Conservation (phyloP, 2,113 vertebrate genomes). For the Perca flavescens region DNA sequence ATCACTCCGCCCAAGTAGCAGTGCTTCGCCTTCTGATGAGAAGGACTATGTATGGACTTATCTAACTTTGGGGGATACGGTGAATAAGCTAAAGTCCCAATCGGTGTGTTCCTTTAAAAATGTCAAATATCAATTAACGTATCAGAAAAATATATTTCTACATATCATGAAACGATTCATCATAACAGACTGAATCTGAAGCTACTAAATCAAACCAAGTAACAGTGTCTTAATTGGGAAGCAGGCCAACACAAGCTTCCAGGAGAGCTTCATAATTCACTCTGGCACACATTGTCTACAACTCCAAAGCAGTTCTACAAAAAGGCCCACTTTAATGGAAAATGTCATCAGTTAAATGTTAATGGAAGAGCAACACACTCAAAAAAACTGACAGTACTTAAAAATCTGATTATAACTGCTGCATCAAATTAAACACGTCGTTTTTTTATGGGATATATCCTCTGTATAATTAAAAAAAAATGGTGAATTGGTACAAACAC, state of each 20-base stretch:
- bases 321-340: background rate
- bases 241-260: slow-evolving; percentile 24
- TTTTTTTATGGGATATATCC: background rate
- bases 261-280: background rate
- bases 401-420: background rate
- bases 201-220: slow-evolving; percentile 23
- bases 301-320: slow-evolving; percentile 2
- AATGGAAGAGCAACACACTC: background rate
- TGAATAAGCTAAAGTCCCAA: no score
- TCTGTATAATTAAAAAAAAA: background rate
- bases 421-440: background rate
- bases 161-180: slow-evolving; percentile 16
- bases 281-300: background rate
- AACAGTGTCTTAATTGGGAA: background rate
- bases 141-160: background rate
- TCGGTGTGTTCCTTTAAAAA: no score
- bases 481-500: background rate
- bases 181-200: background rate
- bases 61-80: no score
- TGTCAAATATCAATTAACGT: background rate
- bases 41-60: no score
- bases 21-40: no score
- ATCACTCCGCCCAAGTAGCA: no score
- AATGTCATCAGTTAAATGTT: slow-evolving; percentile 18
- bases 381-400: background rate